Evolutionary conservation across 2,797 vertebrate genomes (phyloP), one percentile per base, ranked within the genome.

Genomic region (Anniella stebbinsi): DNA sequence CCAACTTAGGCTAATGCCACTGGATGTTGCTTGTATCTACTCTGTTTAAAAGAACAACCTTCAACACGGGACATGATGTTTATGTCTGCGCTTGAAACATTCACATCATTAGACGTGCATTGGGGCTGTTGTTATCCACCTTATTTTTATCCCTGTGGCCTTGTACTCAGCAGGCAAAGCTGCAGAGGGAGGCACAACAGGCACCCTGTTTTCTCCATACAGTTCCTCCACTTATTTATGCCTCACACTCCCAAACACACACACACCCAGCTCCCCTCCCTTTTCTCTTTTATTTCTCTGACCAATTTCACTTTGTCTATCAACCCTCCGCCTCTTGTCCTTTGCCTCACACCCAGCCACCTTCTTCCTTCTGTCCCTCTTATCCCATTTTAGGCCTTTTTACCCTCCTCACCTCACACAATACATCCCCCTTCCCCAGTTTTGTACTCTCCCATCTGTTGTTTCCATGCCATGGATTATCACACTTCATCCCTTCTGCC

Each of bases 1-100:
- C 72, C 82, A 89, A 25, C 28, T 17, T 69, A 60, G 91, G 60
- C 88, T 78, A 91, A 95, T 89, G 91, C 86, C 1, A 13, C 21
- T 41, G 25, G 81, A 84, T 80, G 84, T 77, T 57, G 10, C 0
- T 86, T 69, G 21, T 70, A 36, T 0, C 57, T 67, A 82, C 86
- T 1, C 66, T 78, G 88, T 63, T 2, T 85, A 83, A 45, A 75
- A 0, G 17, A 89, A 1, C 30, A 88, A 54, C 87, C 66, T 69
- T 51, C 78, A 41, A 33, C 51, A 2, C 51, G 67, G 67, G 45
- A 75, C 18, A 18, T 28, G 36, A 28, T 25, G 51, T 86, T 90
- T 81, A n/a, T 54, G 33, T 84, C 28, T 69, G 23, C 38, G 66
- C 18, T 18, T 41, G 10, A 86, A 73, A 86, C 21, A n/a, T 63